phyloP scores from a whole-genome alignment of 2,888 invertebrate genomes.

The Seira sanloemensis region DNA sequence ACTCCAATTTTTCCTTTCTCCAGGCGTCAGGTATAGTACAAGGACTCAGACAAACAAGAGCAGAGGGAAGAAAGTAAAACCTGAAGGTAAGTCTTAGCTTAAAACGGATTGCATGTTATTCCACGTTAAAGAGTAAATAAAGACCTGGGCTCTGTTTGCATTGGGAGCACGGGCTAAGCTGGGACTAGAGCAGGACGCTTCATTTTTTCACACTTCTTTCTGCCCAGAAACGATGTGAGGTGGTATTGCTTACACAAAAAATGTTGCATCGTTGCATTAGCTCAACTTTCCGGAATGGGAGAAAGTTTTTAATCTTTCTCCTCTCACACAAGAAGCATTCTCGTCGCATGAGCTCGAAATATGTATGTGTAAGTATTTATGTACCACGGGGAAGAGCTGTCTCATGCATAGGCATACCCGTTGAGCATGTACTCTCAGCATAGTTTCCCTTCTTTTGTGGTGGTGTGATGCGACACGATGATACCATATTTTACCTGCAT shows the following conservation, averaged over 20 bases:
- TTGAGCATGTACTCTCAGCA: background rate
- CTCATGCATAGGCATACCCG: background rate
- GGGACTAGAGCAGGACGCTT: no score
- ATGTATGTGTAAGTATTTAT: background rate
- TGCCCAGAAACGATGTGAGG: no score
- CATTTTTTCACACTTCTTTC: background rate
- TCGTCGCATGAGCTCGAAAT: background rate
- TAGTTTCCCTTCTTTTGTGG: background rate
- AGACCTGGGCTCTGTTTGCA: background rate
- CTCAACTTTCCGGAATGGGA: background rate
- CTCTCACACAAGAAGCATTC: background rate
- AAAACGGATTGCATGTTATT: background rate
- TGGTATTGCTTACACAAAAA: no score
- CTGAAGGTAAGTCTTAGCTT: background rate
- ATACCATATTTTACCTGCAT: conserved; percentile 1
- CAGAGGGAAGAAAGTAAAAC: background rate
- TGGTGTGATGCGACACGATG: conserved; percentile 1
- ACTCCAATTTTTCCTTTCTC: no score
- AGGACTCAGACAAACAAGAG: conserved; percentile 5
- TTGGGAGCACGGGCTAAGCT: background rate
- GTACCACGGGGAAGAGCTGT: background rate
- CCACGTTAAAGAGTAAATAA: background rate
- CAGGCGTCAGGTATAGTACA: background rate
- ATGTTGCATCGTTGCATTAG: background rate
- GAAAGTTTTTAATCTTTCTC: background rate